Base-by-base conservation (phyloP, 2,888 invertebrate species). In the Cryptus armator region DNA sequence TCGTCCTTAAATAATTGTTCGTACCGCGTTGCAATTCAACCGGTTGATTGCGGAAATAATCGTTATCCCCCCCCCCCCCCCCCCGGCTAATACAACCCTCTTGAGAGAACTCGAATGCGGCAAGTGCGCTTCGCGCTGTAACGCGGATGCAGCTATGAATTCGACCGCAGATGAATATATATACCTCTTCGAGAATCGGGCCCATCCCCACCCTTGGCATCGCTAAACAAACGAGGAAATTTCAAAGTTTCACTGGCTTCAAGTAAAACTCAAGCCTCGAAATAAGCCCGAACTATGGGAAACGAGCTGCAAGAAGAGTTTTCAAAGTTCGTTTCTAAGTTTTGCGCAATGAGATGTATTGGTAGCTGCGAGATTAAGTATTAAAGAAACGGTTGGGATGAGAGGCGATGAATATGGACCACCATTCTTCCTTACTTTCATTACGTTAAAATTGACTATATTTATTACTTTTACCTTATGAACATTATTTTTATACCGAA, bases 211-310 rank as follows among this genome's bases (percentile, higher is more conserved):
- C 70, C 56, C 56, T 72, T 53, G 16, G 66, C 70, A 32, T 81
- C 46, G 46, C 79, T 46, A 82, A 79, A 85, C 71, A 71, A 81
- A 79, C 24, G 66, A 10, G 71, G 43, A 71, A 66, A 75, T 76
- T 82, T 24, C 56, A 24, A 75, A 82, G 78, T 82, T 85, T 79
- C 75, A 48, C 48, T 46, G 5, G 29, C 29, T 59, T 32, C 14
- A 29, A 32, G 29, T 29, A 7, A 59, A 59, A 16, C 51, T 68
- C 68, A 29, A 74, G 62, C 48, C 29, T 32, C 46, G 71, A 66
- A 68, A 64, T 68, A 70, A 48, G 29, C 56, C 16, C 48, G 14
- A 29, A 59, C 29, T 24, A 1, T 59, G 56, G 32, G 46, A 14
- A 44, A 51, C 24, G 37, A 48, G 66, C 56, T 43, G 32, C 46